Percentiles rank a stretch among this genome's conserved stretches.
Evolutionary conservation across 1,140 invertebrate species (phyloP).

Genomic region (Brachionus angularis): DNA sequence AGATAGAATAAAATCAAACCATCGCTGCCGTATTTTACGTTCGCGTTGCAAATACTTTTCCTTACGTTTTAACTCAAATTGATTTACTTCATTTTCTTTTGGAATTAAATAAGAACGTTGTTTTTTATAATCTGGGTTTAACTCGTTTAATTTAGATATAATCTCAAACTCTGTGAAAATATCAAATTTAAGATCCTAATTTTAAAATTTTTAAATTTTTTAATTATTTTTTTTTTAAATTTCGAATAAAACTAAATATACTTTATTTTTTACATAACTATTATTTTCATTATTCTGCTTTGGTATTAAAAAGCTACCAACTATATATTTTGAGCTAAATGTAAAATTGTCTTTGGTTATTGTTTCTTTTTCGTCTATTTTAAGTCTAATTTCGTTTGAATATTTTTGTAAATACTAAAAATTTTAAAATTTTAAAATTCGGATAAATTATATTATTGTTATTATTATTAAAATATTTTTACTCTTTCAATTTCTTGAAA

Average conservation of each 20-base stretch:
- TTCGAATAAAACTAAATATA: no score
- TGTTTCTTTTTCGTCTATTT: neutral
- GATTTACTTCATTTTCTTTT: neutral
- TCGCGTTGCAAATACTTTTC: constrained; percentile 38
- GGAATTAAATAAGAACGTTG: neutral
- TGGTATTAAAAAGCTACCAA: constrained; percentile 9
- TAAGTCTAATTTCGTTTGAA: neutral
- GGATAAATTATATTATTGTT: no score
- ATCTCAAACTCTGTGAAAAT: neutral
- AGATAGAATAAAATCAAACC: constrained; percentile 22
- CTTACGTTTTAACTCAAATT: neutral
- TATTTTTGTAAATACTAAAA: constrained; percentile 22
- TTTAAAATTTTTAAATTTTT: neutral
- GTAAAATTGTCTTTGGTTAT: constrained; percentile 39
- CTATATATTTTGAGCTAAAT: constrained; percentile 35
- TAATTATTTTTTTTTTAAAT: no score
- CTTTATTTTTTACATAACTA: no score
- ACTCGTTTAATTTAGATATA: neutral
- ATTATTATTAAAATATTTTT: no score
- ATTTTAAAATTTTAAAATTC: no score
- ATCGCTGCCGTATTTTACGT: constrained; percentile 9
- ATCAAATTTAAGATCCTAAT: neutral
- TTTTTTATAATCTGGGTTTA: constrained; percentile 32
- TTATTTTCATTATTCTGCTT: neutral
- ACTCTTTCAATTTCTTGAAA: constrained; percentile 71